phyloP scores from a whole-genome alignment of 2,113 vertebrate species.

The Amphilophus citrinellus region DNA sequence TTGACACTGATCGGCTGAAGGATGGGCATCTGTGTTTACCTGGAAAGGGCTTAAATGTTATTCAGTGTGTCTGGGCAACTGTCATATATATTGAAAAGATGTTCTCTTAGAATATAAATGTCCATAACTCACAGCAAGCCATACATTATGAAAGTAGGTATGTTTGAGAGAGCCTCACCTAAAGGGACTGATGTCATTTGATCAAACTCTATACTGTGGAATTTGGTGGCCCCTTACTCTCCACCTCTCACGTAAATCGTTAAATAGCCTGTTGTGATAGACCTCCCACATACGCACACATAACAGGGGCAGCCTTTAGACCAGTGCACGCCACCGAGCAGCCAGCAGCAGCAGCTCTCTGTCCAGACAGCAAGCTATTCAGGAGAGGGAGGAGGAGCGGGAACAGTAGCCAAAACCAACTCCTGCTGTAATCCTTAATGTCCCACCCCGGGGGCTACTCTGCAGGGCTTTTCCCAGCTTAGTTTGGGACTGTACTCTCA shows the following conservation, averaged over 20 bases:
- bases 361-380: slow-evolving; percentile 35
- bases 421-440: slow-evolving; percentile 34
- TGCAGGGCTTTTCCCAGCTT: slow-evolving; percentile 54
- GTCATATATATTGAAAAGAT: neutral
- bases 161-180: neutral
- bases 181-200: slow-evolving; percentile 41
- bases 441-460: slow-evolving; percentile 37
- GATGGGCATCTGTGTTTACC: slow-evolving; percentile 23
- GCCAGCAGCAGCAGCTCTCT: slow-evolving; percentile 39
- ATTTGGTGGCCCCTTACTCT: slow-evolving; percentile 9
- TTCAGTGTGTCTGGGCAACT: neutral
- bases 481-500: slow-evolving; percentile 38
- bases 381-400: slow-evolving; percentile 46
- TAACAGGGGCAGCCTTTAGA: slow-evolving; percentile 55
- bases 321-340: slow-evolving; percentile 34
- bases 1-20: slow-evolving; percentile 33
- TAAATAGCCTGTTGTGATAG: slow-evolving; percentile 63
- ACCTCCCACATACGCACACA: slow-evolving; percentile 67
- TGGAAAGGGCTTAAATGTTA: neutral
- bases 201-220: slow-evolving; percentile 12
- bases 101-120: neutral
- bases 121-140: neutral
- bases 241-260: slow-evolving; percentile 34
- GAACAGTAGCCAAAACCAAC: slow-evolving; percentile 41
- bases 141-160: neutral